A percentile compares a stretch with the other conserved stretches of the same genome.
These are phyloP conservation scores for Anseranas semipalmata DNA, from an alignment of 2,113 vertebrate species.

Conservation along the genomic window DNA sequence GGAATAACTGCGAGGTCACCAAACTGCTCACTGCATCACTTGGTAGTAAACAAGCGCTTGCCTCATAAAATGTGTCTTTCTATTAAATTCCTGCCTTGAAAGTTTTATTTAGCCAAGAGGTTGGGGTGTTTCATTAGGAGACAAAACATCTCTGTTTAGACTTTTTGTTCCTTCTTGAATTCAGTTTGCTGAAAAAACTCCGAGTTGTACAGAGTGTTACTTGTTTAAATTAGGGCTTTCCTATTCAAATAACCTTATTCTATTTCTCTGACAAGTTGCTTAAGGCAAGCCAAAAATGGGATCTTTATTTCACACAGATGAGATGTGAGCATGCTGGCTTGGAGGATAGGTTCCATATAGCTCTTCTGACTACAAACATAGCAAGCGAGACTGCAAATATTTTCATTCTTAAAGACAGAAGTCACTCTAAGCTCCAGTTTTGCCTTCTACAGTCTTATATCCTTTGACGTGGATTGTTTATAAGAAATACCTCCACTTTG, in stretches of 20 bases:
- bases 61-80: background rate
- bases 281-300: conserved; percentile 16
- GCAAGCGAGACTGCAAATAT: background rate
- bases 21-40: background rate
- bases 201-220: background rate
- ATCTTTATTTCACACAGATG: conserved; percentile 33
- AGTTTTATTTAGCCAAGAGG: conserved; percentile 7
- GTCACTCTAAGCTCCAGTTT: background rate
- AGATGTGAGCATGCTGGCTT: background rate
- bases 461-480: background rate
- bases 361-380: background rate
- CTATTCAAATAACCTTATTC: conserved; percentile 27
- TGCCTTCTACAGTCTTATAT: background rate
- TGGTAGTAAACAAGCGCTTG: background rate
- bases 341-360: background rate
- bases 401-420: background rate
- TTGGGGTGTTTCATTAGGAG: background rate
- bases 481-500: background rate
- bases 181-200: conserved; percentile 16
- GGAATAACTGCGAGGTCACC: background rate
- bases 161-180: background rate
- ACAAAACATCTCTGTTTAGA: conserved; percentile 27
- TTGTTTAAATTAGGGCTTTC: conserved; percentile 43
- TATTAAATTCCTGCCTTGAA: background rate
- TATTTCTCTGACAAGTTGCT: conserved; percentile 9